Conservation (phyloP, 1,140 invertebrate species). For the Drosophila melanica region DNA sequence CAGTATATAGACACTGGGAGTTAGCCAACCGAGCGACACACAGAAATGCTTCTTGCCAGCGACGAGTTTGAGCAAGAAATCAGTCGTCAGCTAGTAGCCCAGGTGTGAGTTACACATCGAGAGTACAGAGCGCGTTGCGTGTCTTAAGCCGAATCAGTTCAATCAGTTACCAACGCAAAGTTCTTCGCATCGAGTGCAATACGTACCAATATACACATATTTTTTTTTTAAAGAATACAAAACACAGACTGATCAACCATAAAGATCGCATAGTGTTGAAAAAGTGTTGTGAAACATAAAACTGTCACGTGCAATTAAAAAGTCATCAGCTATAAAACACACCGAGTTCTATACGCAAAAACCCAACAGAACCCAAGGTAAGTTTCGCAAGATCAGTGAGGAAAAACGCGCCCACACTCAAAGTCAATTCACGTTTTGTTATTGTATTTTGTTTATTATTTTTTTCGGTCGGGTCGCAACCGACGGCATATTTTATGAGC, state of each 20-base stretch:
- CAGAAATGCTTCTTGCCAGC: slow-evolving; percentile 80
- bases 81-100: slow-evolving; percentile 81
- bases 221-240: slow-evolving; percentile 10
- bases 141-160: slow-evolving; percentile 14
- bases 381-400: slow-evolving; percentile 48
- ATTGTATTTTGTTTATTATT: slow-evolving; percentile 9
- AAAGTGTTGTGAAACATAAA: slow-evolving; percentile 37
- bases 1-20: slow-evolving; percentile 57
- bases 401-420: slow-evolving; percentile 38
- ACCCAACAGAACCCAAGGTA: slow-evolving; percentile 59
- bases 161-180: slow-evolving; percentile 5
- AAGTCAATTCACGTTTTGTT: slow-evolving; percentile 75
- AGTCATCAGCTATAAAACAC: slow-evolving; percentile 55
- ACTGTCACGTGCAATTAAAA: slow-evolving; percentile 66
- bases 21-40: slow-evolving; percentile 58
- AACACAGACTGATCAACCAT: slow-evolving; percentile 30
- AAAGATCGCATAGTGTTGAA: slow-evolving; percentile 26
- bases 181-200: slow-evolving; percentile 33
- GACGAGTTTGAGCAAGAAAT: slow-evolving; percentile 69
- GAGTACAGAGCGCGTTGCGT: slow-evolving; percentile 55
- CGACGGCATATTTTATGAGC: slow-evolving; percentile 74
- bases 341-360: slow-evolving; percentile 23
- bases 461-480: slow-evolving; percentile 35
- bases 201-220: slow-evolving; percentile 5
- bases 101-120: slow-evolving; percentile 78